Base-by-base conservation (phyloP, 2,113 vertebrate species). In the Carlito syrichta region DNA sequence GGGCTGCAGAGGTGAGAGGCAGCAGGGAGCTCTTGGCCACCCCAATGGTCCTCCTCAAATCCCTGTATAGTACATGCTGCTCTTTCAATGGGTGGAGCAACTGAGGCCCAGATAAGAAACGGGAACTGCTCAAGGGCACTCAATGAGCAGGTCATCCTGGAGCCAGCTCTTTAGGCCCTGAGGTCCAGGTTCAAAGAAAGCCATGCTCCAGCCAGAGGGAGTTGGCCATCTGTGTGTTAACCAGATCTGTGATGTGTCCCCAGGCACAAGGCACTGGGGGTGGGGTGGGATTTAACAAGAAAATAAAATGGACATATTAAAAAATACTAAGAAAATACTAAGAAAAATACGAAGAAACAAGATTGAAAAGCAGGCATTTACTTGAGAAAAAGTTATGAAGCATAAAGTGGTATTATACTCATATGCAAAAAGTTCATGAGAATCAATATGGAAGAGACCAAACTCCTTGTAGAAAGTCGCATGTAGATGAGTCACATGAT, bases 121-220 rank as follows among this genome's bases (percentile, higher is more conserved):
- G 23, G 19, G 3, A 69, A 48, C 38, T 56, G 10, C 27, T 23
- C 6, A 8, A 58, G 30, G 52, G 69, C 5, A 40, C 0, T 0
- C 2, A 6, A 25, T 8, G 25, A 91, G 45, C 43, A 23, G 8
- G 45, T 38, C 30, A 2, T 23, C 32, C 7, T 16, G 45, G 73
- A 73, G 14, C 16, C 11, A 54, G 25, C 10, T 38, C 3, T 40
- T 45, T 6, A 20, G 84, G 77, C 20, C 32, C 43, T 27, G 3
- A 17, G 19, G 2, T 40, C 66, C 43, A 56, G 17, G 43, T 87
- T 56, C 5, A 17, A 52, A 27, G 43, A 86, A 58, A 88, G 19
- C 11, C 25, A 85, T 8, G 35, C 12, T 68, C 40, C 89, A 66
- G 14, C 10, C n/a, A 38, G 74, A 66, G 85, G 38, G 93, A 16